phyloP scores from a whole-genome alignment of 2,888 invertebrate genomes.

The Callosobruchus maculatus region DNA sequence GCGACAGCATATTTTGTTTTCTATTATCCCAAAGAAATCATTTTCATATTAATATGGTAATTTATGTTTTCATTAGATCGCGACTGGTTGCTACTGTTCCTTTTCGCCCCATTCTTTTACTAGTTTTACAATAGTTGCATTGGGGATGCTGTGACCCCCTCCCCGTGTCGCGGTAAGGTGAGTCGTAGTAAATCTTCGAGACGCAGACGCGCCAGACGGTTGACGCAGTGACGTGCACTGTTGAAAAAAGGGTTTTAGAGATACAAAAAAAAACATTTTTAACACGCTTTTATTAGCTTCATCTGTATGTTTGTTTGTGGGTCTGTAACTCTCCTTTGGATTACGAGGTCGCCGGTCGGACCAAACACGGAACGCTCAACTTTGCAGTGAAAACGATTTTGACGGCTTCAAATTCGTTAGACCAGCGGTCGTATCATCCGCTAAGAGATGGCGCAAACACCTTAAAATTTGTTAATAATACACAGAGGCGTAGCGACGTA shows the following conservation, averaged over 20 bases:
- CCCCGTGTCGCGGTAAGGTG: not conserved
- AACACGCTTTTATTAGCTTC: too few species aligned
- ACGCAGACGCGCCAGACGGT: not conserved
- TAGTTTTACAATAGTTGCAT: not conserved
- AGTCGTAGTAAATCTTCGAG: not conserved
- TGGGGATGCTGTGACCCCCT: not conserved
- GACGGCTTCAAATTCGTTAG: too few species aligned
- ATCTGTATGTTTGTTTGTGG: too few species aligned
- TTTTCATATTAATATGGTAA: conserved; percentile 36
- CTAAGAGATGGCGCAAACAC: too few species aligned
- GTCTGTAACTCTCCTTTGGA: too few species aligned
- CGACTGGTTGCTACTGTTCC: not conserved
- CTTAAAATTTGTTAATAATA: too few species aligned
- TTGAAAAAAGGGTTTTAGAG: not conserved
- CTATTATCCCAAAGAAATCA: conserved; percentile 26
- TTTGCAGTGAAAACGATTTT: too few species aligned
- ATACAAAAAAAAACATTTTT: too few species aligned
- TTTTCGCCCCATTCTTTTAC: not conserved
- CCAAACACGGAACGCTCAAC: too few species aligned
- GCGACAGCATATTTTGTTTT: conserved; percentile 18
- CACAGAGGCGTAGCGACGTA: too few species aligned
- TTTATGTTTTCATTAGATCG: conserved; percentile 20
- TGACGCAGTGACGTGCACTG: not conserved
- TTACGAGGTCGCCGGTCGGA: too few species aligned
- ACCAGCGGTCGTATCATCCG: too few species aligned